Evolutionary conservation across 2,113 vertebrate species (phyloP).

Genomic region (Hyla sarda): DNA sequence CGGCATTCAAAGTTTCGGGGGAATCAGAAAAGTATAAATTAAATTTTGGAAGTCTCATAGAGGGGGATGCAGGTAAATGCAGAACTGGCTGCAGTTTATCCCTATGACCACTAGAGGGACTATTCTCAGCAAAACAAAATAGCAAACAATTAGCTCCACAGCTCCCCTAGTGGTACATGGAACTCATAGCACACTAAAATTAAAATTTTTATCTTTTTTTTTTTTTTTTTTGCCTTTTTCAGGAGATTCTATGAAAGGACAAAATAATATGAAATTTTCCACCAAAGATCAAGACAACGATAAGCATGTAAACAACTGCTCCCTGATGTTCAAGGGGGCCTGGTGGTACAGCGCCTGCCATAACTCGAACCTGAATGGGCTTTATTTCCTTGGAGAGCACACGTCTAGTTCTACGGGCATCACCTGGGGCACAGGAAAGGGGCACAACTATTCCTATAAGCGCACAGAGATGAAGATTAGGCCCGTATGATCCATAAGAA

Average conservation of each 20-base stretch:
- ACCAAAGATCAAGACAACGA: constrained; percentile 42
- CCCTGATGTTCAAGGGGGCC: neutral
- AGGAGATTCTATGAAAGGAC: constrained; percentile 1
- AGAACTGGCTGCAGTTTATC: neutral
- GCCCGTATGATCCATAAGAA: neutral
- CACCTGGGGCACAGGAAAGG: neutral
- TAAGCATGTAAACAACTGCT: neutral
- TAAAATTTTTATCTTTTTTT: too few species aligned
- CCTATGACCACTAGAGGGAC: neutral
- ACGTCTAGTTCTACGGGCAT: neutral
- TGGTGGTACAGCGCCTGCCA: constrained; percentile 31
- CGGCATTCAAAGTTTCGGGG: constrained; percentile 51
- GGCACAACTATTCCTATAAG: constrained; percentile 33
- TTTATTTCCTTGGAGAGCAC: neutral
- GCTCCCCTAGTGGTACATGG: neutral
- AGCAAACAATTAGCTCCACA: neutral
- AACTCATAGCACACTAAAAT: neutral
- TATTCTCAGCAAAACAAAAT: too few species aligned
- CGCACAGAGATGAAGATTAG: constrained; percentile 29
- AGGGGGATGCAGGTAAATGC: constrained; percentile 59
- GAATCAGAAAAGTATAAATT: constrained; percentile 57
- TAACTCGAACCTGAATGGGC: constrained; percentile 36
- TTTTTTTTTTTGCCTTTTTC: neutral
- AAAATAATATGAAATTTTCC: neutral
- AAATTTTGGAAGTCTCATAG: constrained; percentile 50